Conservation (phyloP, 2,888 invertebrate genomes). For the Epinotia demarniana region DNA sequence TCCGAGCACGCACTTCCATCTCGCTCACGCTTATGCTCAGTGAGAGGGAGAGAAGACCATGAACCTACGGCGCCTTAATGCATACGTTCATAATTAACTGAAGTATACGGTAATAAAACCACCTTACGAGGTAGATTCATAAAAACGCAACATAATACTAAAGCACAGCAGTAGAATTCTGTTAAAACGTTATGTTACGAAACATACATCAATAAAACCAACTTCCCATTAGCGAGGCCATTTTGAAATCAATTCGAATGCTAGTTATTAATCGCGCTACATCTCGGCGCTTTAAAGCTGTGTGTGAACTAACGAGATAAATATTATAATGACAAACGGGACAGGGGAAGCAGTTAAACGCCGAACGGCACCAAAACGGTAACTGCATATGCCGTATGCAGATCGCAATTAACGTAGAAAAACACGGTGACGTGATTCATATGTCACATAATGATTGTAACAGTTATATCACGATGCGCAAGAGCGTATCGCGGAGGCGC, state of each 20-base stretch:
- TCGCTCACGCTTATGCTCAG: too few relatives aligned
- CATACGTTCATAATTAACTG: too few relatives aligned
- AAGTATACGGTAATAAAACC: too few relatives aligned
- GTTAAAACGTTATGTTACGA: slow-evolving; percentile 4
- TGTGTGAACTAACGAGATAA: slow-evolving; percentile 42
- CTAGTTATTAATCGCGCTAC: slow-evolving; percentile 31
- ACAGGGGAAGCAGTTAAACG: slow-evolving; percentile 53
- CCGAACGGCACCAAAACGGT: slow-evolving; percentile 53
- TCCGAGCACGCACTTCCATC: too few relatives aligned
- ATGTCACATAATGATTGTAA: slow-evolving; percentile 76
- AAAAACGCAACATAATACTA: not conserved
- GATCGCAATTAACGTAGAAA: slow-evolving; percentile 60
- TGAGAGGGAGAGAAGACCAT: too few relatives aligned
- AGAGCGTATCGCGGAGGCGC: slow-evolving; percentile 57
- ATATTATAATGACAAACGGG: slow-evolving; percentile 45
- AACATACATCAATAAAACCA: slow-evolving; percentile 28
- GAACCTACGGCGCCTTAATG: too few relatives aligned
- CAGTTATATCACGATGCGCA: slow-evolving; percentile 72
- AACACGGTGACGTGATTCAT: slow-evolving; percentile 67
- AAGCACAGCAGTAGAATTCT: not conserved
- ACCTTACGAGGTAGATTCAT: not conserved
- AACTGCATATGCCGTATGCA: slow-evolving; percentile 44
- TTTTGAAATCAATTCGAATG: slow-evolving; percentile 37
- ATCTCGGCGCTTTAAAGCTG: slow-evolving; percentile 23
- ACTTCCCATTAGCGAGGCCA: slow-evolving; percentile 27